phyloP scores from a whole-genome alignment of 2,888 invertebrate species.

The Acanthosepion esculentum region DNA sequence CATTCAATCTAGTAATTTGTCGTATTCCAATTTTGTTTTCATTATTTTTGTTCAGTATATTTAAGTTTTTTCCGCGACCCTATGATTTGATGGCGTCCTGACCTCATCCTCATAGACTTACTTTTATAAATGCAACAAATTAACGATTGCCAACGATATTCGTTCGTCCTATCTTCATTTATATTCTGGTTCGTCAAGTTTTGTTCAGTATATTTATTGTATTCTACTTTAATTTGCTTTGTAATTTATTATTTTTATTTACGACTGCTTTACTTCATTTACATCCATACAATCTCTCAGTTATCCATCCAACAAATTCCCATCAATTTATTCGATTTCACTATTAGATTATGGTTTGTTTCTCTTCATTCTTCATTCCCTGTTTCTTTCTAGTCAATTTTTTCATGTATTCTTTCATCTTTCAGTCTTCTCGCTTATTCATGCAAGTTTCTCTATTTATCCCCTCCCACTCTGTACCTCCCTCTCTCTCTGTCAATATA shows the following conservation, averaged over 20 bases:
- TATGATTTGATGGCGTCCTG: background rate
- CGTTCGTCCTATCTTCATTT: background rate
- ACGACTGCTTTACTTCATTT: background rate
- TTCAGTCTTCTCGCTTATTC: no score
- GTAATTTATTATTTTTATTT: background rate
- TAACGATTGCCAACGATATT: background rate
- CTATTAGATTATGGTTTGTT: no score
- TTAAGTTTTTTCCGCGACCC: background rate
- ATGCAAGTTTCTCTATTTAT: no score
- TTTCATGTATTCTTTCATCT: no score
- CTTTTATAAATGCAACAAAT: background rate
- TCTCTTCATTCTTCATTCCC: no score
- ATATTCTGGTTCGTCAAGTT: background rate
- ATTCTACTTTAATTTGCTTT: background rate
- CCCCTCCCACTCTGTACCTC: no score
- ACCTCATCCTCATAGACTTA: background rate
- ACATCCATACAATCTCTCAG: background rate
- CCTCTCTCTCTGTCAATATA: no score
- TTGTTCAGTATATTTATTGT: background rate
- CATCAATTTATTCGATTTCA: background rate
- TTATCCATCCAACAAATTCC: background rate
- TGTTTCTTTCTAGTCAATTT: no score
- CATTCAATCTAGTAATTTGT: background rate
- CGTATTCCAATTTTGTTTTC: background rate
- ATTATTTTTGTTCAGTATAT: background rate